These are phyloP conservation scores for Centropus bengalensis DNA, from an alignment of 2,113 vertebrate species.

Conservation along the genomic window DNA sequence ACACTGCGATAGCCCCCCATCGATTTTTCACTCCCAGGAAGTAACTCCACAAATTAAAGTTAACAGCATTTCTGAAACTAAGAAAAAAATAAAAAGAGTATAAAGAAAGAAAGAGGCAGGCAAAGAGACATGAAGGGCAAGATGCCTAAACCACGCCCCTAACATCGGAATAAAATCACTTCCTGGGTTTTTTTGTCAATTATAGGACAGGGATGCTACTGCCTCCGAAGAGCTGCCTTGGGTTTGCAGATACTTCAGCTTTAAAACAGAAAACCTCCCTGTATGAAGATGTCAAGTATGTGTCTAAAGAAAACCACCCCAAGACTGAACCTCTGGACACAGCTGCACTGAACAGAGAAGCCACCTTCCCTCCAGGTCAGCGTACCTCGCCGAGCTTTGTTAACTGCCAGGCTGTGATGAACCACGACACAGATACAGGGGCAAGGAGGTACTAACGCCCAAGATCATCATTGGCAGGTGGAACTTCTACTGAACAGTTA, in stretches of 20 bases:
- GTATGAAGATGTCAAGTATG: background rate
- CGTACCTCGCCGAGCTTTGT: rapidly evolving
- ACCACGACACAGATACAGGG: background rate
- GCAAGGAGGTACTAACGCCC: background rate
- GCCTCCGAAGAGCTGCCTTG: background rate
- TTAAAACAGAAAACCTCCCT: background rate
- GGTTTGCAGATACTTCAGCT: background rate
- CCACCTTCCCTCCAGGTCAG: background rate
- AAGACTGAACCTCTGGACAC: background rate
- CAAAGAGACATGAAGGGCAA: background rate
- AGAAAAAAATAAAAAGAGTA: background rate
- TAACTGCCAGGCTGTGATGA: background rate
- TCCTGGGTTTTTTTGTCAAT: background rate
- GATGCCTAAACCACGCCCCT: background rate
- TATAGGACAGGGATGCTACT: background rate
- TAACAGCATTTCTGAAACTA: conserved; percentile 75
- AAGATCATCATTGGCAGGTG: background rate
- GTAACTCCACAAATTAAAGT: conserved; percentile 77
- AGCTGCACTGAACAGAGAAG: background rate
- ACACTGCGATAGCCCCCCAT: conserved; percentile 76
- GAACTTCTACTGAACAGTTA: background rate
- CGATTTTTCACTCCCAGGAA: conserved; percentile 75
- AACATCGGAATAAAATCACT: background rate
- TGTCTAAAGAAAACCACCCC: background rate
- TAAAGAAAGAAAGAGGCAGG: background rate